Conservation (phyloP, 2,888 invertebrate species). For the Meiosimyza platycephala region DNA sequence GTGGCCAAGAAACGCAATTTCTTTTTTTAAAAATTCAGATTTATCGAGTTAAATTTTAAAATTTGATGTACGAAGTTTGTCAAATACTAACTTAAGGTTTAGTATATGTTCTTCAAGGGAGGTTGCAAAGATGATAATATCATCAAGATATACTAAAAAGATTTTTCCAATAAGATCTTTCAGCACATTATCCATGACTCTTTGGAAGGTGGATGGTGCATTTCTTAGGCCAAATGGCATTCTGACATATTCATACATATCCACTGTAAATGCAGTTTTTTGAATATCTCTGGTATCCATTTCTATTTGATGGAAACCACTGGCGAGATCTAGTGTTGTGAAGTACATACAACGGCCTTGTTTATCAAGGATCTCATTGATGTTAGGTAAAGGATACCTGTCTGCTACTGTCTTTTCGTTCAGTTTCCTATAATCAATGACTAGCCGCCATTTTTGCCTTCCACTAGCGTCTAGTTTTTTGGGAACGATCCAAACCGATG, state of each 20-base stretch:
- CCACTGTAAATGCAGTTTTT: slow-evolving; percentile 46
- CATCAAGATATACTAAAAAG: slow-evolving; percentile 35
- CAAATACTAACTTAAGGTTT: slow-evolving; percentile 28
- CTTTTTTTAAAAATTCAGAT: slow-evolving; percentile 20
- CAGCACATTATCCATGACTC: slow-evolving; percentile 36
- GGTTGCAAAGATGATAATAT: slow-evolving; percentile 34
- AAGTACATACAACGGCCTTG: too few species aligned
- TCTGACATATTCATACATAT: slow-evolving; percentile 43
- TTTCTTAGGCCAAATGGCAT: slow-evolving; percentile 43
- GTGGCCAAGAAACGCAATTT: slow-evolving; percentile 12
- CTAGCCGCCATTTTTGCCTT: slow-evolving; percentile 32
- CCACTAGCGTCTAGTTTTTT: slow-evolving; percentile 36
- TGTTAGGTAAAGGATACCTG: neutral
- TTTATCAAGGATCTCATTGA: slow-evolving; percentile 12
- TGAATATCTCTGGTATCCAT: slow-evolving; percentile 45
- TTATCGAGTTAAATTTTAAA: slow-evolving; percentile 36
- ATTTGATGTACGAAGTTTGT: slow-evolving; percentile 18
- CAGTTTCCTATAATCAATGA: slow-evolving; percentile 29
- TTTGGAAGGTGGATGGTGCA: slow-evolving; percentile 36
- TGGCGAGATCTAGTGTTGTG: too few species aligned
- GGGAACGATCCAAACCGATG: slow-evolving; percentile 34
- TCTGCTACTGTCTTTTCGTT: slow-evolving; percentile 22
- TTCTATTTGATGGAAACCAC: slow-evolving; percentile 57
- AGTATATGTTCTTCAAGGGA: slow-evolving; percentile 34
- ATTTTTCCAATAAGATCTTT: slow-evolving; percentile 30